Evolutionary conservation across 2,797 vertebrate genomes (phyloP).

Genomic region (Gouania willdenowi): DNA sequence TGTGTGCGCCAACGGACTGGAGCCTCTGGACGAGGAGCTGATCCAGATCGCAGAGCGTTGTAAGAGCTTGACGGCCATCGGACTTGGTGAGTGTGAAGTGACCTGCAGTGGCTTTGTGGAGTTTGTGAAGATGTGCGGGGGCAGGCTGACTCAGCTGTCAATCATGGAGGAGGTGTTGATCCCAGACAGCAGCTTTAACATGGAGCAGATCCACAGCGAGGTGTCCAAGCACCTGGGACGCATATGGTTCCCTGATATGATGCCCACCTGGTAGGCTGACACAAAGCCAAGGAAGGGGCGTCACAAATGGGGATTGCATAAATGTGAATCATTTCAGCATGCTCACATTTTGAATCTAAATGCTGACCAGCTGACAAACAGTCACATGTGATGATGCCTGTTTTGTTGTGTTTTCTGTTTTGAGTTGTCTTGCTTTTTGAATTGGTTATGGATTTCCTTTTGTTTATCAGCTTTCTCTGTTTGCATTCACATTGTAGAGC

Average conservation of each 20-base stretch:
- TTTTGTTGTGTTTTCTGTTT: too few species aligned
- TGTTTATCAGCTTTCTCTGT: background rate
- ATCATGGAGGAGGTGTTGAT: slow-evolving; percentile 96
- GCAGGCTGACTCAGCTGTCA: slow-evolving; percentile 89
- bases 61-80: slow-evolving; percentile 89
- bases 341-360: background rate
- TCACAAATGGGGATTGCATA: background rate
- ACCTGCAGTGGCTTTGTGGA: slow-evolving; percentile 95
- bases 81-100: slow-evolving; percentile 92
- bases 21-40: slow-evolving; percentile 92
- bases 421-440: background rate
- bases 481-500: too few species aligned
- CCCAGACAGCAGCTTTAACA: slow-evolving; percentile 90
- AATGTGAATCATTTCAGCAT: background rate
- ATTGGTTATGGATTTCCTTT: background rate
- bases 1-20: slow-evolving; percentile 90
- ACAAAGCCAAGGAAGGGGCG: background rate
- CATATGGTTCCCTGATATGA: slow-evolving; percentile 96
- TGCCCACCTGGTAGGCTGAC: slow-evolving; percentile 87
- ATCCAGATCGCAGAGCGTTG: slow-evolving; percentile 90
- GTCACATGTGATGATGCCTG: background rate
- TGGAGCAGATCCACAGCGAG: slow-evolving; percentile 95
- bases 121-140: slow-evolving; percentile 94
- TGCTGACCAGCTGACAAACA: background rate
- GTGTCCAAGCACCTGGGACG: slow-evolving; percentile 93